Evolutionary conservation across 2,113 vertebrate genomes (phyloP), one percentile per base, ranked within the genome.

Genomic region (Scopus umbretta): DNA sequence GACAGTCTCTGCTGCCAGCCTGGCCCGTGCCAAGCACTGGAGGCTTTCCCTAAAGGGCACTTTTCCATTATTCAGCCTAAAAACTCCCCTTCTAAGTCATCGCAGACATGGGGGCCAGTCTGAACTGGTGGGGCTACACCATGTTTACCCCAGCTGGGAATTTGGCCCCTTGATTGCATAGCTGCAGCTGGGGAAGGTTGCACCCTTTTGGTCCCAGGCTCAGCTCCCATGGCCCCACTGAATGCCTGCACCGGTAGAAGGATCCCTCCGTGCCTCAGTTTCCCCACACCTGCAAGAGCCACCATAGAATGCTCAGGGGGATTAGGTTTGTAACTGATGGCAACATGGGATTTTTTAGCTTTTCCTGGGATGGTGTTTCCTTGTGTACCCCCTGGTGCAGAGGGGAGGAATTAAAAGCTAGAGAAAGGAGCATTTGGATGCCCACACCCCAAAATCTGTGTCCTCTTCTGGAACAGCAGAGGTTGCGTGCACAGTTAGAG

Each of bases 311-410:
- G 11, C 7, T 26, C 3, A 0, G 16, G 5, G n/a, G 27, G 16
- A 15, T 45, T 4, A 0, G 11, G 8, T 73, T 63, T 80, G 70
- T 11, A 16, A 11, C 25, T 16, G 34, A 3, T 22, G 59, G 55
- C 13, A 29, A 53, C 18, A 7, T 0, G 4, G 9, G 10, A 21
- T 8, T 4, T 87, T 78, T 67, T 6, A n/a, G 66, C 40, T 74
- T 74, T 79, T 61, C 7, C 36, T n/a, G 7, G 14, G 11, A 23
- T 8, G 4, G 1, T 3, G 3, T 58, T 90, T 47, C 38, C 11
- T 27, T 56, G 43, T 0, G 2, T 38, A 7, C 7, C 5, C 2
- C 30, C 6, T 6, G 0, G n/a, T n/a, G n/a, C n/a, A n/a, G n/a
- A n/a, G 10, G 9, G 18, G 13, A 6, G n/a, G 19, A 88, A 58